phyloP scores from a whole-genome alignment of 2,888 invertebrate species.

The Cryptocheilus praepositus region DNA sequence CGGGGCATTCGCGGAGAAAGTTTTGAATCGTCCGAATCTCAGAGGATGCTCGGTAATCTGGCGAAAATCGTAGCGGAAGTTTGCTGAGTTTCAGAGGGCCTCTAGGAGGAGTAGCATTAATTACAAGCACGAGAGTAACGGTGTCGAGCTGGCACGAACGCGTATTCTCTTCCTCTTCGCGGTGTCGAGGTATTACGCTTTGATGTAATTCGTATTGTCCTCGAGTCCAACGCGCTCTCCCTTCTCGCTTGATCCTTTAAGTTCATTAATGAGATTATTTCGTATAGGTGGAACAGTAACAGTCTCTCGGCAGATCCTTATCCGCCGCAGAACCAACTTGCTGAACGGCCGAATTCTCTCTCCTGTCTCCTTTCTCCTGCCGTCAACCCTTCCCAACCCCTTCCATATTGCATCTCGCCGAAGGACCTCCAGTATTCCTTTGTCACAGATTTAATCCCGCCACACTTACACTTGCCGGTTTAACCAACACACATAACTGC shows the following conservation, averaged over 20 bases:
- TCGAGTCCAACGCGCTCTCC: background rate
- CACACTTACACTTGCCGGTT: conserved; percentile 31
- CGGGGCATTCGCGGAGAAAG: background rate
- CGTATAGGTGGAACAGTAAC: conserved; percentile 1
- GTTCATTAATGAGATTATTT: conserved; percentile 29
- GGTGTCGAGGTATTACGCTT: conserved; percentile 20
- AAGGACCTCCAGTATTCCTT: conserved; percentile 31
- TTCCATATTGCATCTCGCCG: background rate
- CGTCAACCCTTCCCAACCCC: background rate
- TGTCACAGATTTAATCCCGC: conserved; percentile 49
- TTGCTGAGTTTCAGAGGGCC: background rate
- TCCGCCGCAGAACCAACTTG: conserved; percentile 9
- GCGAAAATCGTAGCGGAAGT: background rate
- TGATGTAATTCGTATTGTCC: conserved; percentile 27
- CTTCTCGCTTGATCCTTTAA: conserved; percentile 17
- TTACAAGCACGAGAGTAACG: conserved; percentile 23
- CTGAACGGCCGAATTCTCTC: background rate
- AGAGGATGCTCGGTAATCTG: no score
- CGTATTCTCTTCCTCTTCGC: background rate
- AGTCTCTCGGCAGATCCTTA: conserved; percentile 18
- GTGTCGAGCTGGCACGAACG: conserved; percentile 1
- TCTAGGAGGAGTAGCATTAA: conserved; percentile 8
- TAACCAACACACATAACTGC: background rate
- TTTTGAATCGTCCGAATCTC: background rate
- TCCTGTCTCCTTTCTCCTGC: conserved; percentile 3